A percentile compares a stretch with the other conserved stretches of the same genome.
Evolutionary conservation across 2,113 vertebrate genomes (phyloP).

Genomic region (Tetrax tetrax): DNA sequence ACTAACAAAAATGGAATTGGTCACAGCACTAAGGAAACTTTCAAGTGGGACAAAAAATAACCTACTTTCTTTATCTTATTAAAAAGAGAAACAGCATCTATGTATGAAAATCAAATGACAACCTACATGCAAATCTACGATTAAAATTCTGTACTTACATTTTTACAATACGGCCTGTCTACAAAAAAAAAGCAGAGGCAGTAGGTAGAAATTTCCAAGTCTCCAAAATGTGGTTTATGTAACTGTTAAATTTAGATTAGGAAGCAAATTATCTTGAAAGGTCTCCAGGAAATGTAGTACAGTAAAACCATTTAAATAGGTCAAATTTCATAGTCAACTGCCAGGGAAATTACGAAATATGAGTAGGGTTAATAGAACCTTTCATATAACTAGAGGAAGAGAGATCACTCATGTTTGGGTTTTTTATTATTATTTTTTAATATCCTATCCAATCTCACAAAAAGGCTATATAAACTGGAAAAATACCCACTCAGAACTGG

Average conservation of each 20-base stretch:
- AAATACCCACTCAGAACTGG: not conserved
- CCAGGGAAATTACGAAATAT: conserved; percentile 49
- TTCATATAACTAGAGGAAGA: conserved; percentile 52
- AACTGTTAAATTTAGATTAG: conserved; percentile 73
- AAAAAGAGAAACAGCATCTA: not conserved
- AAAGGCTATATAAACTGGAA: conserved; percentile 10
- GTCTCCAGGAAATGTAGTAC: conserved; percentile 69
- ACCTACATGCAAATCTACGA: not conserved
- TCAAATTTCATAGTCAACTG: conserved; percentile 68
- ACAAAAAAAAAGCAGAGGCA: not conserved
- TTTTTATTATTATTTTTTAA: conserved; percentile 55
- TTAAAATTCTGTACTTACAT: not conserved
- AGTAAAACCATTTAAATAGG: conserved; percentile 70
- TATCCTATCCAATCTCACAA: conserved; percentile 27
- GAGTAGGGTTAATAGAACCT: conserved; percentile 53
- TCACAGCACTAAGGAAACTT: conserved; percentile 1
- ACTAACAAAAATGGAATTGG: not conserved
- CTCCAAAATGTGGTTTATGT: conserved; percentile 68
- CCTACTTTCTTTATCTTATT: not conserved
- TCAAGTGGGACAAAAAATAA: conserved; percentile 17
- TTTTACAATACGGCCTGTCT: not conserved
- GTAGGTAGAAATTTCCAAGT: conserved; percentile 52
- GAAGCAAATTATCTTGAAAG: conserved; percentile 69
- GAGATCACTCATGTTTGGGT: not conserved
- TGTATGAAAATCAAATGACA: not conserved